phyloP scores from a whole-genome alignment of 2,888 invertebrate species.

The Anagyrus pseudococci region DNA sequence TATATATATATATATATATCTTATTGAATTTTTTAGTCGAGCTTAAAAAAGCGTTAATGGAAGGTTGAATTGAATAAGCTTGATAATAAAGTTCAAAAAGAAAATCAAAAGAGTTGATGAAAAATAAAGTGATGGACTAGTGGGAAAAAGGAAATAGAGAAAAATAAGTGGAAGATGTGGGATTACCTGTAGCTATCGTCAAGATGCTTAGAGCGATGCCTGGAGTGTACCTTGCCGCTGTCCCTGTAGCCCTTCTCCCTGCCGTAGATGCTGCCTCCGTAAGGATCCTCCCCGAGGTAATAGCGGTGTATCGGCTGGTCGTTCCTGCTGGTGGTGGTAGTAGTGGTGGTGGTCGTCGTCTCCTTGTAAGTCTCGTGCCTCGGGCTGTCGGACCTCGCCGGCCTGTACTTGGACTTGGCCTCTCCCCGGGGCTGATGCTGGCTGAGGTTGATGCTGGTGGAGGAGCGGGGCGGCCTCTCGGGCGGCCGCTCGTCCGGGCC shows the following conservation, averaged over 20 bases:
- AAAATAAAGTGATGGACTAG: not conserved
- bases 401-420: constrained; percentile 2
- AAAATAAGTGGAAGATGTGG: not conserved
- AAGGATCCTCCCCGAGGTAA: constrained; percentile 87
- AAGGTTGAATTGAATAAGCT: not conserved
- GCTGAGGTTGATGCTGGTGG: constrained; percentile 6
- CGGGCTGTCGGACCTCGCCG: not conserved
- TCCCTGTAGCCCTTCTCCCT: constrained; percentile 80
- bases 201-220: constrained; percentile 44
- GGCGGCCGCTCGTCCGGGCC: constrained; percentile 43
- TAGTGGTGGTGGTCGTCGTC: not conserved
- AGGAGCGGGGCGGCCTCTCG: constrained; percentile 34
- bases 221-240: constrained; percentile 53
- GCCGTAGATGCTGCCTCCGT: constrained; percentile 82
- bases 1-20: no score
- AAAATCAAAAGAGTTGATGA: not conserved
- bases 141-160: not conserved
- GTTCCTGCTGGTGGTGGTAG: not conserved
- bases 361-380: constrained; percentile 12
- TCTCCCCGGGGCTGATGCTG: constrained; percentile 2
- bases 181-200: constrained; percentile 51
- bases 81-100: not conserved
- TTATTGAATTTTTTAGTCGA: no score
- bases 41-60: not conserved
- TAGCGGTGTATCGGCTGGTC: constrained; percentile 64